Evolutionary conservation across 2,797 vertebrate species (phyloP).

Genomic region (Tenualosa ilisha): DNA sequence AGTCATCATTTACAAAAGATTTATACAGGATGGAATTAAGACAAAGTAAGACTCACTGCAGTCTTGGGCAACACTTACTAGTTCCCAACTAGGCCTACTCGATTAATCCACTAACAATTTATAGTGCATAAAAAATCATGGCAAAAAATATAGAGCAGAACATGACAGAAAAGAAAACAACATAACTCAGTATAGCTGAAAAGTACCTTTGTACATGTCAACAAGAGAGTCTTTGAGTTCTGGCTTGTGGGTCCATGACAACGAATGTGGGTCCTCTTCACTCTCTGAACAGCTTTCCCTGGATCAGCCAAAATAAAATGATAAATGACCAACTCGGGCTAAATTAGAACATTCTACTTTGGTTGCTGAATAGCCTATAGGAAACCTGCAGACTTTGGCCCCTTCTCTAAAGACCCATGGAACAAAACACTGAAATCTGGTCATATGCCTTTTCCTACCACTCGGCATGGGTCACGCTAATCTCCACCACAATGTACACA

Average conservation of each 20-base stretch:
- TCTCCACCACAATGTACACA: constrained; percentile 42
- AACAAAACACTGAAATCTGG: constrained; percentile 15
- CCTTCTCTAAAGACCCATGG: constrained; percentile 10
- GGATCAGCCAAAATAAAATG: constrained; percentile 27
- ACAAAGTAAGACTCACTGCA: background rate
- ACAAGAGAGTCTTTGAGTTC: constrained; percentile 67
- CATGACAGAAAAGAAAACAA: background rate
- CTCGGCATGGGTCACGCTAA: constrained; percentile 38
- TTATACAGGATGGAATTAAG: background rate
- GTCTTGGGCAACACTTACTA: too few relatives aligned
- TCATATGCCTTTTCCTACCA: constrained; percentile 38
- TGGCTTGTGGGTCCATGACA: constrained; percentile 57
- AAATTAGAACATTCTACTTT: background rate
- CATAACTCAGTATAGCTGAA: background rate
- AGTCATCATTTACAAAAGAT: background rate
- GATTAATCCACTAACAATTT: background rate
- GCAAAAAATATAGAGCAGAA: background rate
- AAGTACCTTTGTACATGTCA: constrained; percentile 71
- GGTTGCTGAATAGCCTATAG: background rate
- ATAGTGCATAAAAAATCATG: background rate
- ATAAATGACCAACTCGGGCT: constrained; percentile 14
- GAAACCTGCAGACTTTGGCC: constrained; percentile 15
- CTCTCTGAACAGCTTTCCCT: constrained; percentile 59
- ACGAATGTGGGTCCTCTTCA: constrained; percentile 42
- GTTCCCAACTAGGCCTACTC: background rate